phyloP scores from a whole-genome alignment of 2,113 vertebrate species.

The Triplophysa dalaica region DNA sequence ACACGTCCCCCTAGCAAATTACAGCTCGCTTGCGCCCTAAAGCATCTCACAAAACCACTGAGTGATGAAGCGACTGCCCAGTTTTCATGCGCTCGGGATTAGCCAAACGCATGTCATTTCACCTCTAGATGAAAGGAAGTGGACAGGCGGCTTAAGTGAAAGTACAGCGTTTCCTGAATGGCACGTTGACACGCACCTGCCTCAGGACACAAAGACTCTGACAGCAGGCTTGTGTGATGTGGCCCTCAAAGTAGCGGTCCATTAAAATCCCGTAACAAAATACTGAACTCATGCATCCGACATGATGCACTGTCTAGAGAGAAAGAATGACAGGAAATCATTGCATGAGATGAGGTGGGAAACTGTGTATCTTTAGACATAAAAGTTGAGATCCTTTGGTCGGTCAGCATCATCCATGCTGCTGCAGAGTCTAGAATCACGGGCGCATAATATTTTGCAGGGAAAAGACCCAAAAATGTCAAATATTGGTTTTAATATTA shows the following conservation, averaged over 20 bases:
- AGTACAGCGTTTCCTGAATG: conserved; percentile 8
- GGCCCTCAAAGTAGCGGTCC: background rate
- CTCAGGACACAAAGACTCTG: conserved; percentile 13
- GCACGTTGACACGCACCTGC: conserved; percentile 16
- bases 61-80: conserved; percentile 23
- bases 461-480: too few relatives aligned
- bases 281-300: background rate
- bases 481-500: too few relatives aligned
- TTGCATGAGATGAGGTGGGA: background rate
- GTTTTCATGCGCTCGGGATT: conserved; percentile 33
- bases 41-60: conserved; percentile 25
- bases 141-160: conserved; percentile 32
- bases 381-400: background rate
- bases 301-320: background rate
- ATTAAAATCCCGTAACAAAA: background rate
- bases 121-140: conserved; percentile 32
- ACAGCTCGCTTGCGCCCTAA: conserved; percentile 4
- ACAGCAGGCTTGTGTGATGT: background rate
- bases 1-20: conserved; percentile 31
- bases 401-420: background rate
- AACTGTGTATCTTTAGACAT: background rate
- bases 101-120: background rate
- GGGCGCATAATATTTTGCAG: too few relatives aligned
- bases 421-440: background rate
- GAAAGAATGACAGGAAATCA: background rate